Percentiles rank a stretch among this genome's conserved stretches.
These are phyloP conservation scores for Smutsia temminckii DNA, from an alignment of 2,797 vertebrate genomes.

Conservation along the genomic window DNA sequence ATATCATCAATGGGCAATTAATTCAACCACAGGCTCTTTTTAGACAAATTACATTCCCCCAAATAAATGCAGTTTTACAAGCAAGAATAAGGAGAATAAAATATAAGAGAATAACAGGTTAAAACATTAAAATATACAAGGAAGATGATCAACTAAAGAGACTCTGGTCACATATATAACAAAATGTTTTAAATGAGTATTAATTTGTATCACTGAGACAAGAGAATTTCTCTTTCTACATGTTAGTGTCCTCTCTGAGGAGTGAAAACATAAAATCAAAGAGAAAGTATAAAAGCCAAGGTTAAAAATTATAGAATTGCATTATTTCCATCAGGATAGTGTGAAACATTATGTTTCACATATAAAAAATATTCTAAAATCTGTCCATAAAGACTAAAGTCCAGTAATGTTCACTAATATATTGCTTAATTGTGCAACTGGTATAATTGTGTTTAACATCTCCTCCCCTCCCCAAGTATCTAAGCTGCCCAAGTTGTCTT, in stretches of 20 bases:
- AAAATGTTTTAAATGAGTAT: slow-evolving; percentile 5
- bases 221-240: slow-evolving; percentile 19
- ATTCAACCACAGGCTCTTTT: neutral
- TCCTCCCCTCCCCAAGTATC: neutral
- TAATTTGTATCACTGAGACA: neutral
- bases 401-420: slow-evolving; percentile 1
- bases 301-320: neutral
- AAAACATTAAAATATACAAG: neutral
- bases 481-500: slow-evolving; percentile 34
- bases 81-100: slow-evolving; percentile 20
- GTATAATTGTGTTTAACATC: neutral
- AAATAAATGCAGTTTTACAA: neutral
- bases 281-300: neutral
- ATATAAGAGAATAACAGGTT: neutral
- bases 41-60: neutral
- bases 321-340: neutral
- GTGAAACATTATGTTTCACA: neutral
- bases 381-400: neutral
- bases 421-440: neutral
- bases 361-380: slow-evolving; percentile 1
- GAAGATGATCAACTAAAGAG: neutral
- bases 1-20: neutral
- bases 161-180: neutral
- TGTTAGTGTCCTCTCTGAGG: neutral
- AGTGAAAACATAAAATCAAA: neutral